A percentile compares a stretch with the other conserved stretches of the same genome.
These are phyloP conservation scores for Pseudomyrmex concolor DNA, from an alignment of 1,140 invertebrate species.

Conservation along the genomic window DNA sequence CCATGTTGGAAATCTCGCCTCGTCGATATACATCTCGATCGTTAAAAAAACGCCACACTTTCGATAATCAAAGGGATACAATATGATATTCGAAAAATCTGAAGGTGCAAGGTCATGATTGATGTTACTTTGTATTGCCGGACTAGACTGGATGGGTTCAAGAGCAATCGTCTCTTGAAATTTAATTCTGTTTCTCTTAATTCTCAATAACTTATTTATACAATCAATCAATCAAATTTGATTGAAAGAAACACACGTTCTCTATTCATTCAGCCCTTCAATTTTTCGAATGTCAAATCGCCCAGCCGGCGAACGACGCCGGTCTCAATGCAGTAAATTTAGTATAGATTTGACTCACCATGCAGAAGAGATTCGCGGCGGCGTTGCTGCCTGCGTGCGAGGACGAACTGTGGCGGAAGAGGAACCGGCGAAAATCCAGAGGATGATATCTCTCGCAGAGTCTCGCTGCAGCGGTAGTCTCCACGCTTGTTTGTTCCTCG, in stretches of 20 bases:
- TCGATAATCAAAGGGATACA: not conserved
- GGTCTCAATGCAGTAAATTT: conserved; percentile 6
- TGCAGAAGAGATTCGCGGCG: conserved; percentile 74
- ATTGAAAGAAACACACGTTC: not conserved
- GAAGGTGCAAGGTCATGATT: not conserved
- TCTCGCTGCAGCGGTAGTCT: not conserved
- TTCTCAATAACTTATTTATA: too few species aligned
- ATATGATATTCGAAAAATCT: not conserved
- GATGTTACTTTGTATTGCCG: not conserved
- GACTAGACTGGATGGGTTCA: too few species aligned
- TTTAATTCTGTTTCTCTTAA: too few species aligned
- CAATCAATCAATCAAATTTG: not conserved
- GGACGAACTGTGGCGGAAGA: conserved; percentile 58
- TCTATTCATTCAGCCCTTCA: not conserved
- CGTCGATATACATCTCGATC: not conserved
- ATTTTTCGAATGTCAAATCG: not conserved
- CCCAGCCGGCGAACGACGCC: not conserved
- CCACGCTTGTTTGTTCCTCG: conserved; percentile 17
- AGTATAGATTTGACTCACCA: conserved; percentile 68
- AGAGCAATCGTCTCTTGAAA: too few species aligned
- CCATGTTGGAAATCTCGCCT: not conserved
- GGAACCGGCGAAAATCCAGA: conserved; percentile 66
- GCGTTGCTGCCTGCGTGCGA: conserved; percentile 64
- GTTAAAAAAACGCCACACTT: not conserved
- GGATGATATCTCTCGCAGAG: not conserved